Conservation (phyloP, 2,113 vertebrate genomes). For the Siniperca knerii region DNA sequence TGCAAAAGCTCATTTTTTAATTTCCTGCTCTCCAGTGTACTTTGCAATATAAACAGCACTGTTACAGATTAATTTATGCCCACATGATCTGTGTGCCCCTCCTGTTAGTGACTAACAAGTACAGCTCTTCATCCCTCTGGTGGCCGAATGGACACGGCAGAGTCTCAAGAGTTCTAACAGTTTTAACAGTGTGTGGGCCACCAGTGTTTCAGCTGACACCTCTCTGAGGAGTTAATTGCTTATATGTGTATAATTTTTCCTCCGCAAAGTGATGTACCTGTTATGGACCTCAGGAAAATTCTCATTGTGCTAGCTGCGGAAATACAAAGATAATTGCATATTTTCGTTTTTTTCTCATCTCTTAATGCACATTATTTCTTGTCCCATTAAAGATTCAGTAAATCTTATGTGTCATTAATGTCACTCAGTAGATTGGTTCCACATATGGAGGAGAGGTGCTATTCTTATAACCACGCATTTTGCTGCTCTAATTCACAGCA, state of each 20-base stretch:
- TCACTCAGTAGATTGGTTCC: conserved; percentile 7
- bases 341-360: conserved; percentile 38
- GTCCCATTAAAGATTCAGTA: conserved; percentile 22
- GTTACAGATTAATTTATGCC: conserved; percentile 36
- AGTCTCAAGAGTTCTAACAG: conserved; percentile 1
- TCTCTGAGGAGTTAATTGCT: conserved; percentile 64
- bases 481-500: conserved; percentile 26
- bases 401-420: conserved; percentile 34
- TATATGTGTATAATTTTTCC: conserved; percentile 44
- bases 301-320: conserved; percentile 10
- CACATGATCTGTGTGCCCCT: conserved; percentile 40
- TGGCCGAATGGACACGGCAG: background rate
- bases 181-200: conserved; percentile 44
- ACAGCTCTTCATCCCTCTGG: conserved; percentile 27
- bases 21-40: conserved; percentile 29
- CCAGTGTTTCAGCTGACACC: conserved; percentile 40
- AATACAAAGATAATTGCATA: conserved; percentile 40
- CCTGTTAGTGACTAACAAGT: conserved; percentile 31
- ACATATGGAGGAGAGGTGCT: conserved; percentile 9
- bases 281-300: conserved; percentile 24
- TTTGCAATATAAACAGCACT: conserved; percentile 25
- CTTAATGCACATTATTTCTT: conserved; percentile 26
- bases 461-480: conserved; percentile 1
- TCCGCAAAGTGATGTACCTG: conserved; percentile 1
- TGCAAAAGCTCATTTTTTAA: conserved; percentile 14